Percentiles rank a stretch among this genome's conserved stretches.
Conservation (phyloP, 1,140 invertebrate species). For the Penaeus japonicus region DNA sequence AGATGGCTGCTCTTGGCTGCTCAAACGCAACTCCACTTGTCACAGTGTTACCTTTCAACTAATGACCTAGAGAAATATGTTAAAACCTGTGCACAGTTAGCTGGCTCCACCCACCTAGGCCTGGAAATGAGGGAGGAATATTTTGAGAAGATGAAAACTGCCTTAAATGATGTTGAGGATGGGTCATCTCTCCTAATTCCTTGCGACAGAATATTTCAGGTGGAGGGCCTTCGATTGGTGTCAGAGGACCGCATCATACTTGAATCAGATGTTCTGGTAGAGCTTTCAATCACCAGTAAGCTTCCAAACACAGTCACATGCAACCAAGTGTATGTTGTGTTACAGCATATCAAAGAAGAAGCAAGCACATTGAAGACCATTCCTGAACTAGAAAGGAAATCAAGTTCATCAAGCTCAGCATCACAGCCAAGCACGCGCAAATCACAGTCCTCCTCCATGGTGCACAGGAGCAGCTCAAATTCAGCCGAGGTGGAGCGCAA, state of each 20-base stretch:
- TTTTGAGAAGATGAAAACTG: conserved; percentile 64
- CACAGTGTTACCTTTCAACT: conserved; percentile 82
- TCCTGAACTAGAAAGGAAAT: conserved; percentile 28
- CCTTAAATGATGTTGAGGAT: conserved; percentile 54
- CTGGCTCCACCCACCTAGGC: conserved; percentile 73
- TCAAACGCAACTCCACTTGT: conserved; percentile 83
- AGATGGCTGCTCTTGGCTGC: conserved; percentile 84
- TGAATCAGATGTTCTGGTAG: conserved; percentile 57
- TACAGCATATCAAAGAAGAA: conserved; percentile 1
- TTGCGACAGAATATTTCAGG: conserved; percentile 58
- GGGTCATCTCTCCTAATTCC: conserved; percentile 43
- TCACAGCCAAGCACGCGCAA: conserved; percentile 16
- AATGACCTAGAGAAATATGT: conserved; percentile 73
- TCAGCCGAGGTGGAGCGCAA: background rate
- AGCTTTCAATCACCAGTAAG: conserved; percentile 54
- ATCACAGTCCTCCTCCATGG: background rate
- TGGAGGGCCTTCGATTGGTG: conserved; percentile 55
- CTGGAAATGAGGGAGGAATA: conserved; percentile 63
- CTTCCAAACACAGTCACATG: conserved; percentile 54
- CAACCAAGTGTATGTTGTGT: background rate
- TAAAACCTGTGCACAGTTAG: conserved; percentile 75
- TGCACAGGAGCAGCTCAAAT: conserved; percentile 3
- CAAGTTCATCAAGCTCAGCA: background rate
- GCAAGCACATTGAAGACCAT: background rate
- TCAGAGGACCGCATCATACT: conserved; percentile 59